A percentile compares a stretch with the other conserved stretches of the same genome.
Conservation (phyloP, 2,113 vertebrate genomes). For the Polypterus bichir region DNA sequence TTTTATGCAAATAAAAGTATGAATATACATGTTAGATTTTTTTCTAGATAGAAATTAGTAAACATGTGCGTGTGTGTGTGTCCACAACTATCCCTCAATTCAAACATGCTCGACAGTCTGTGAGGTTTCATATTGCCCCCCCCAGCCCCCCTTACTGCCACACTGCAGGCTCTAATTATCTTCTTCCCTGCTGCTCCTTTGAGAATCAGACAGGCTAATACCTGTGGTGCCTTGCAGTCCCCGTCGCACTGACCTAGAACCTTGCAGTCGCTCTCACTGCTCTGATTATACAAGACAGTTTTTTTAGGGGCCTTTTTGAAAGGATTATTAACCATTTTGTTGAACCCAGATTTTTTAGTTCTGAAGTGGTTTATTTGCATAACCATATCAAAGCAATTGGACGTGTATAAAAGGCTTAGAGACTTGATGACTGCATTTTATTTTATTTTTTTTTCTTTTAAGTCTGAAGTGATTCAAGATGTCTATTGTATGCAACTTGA, state of each 20-base stretch:
- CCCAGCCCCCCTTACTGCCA: conserved; percentile 2
- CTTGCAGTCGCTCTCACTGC: background rate
- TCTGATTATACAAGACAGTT: conserved; percentile 1
- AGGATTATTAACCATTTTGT: conserved; percentile 5
- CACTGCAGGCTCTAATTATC: conserved; percentile 17
- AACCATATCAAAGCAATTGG: background rate
- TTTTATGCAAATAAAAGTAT: no score
- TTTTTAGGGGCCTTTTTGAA: background rate
- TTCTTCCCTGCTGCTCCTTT: conserved; percentile 15
- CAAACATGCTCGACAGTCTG: background rate
- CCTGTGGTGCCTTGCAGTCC: conserved; percentile 12
- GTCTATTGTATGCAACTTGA: background rate
- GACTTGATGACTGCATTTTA: background rate
- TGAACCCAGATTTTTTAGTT: background rate
- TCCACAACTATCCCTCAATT: background rate
- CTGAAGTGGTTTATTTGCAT: conserved; percentile 1
- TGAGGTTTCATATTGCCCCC: background rate
- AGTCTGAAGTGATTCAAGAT: conserved; percentile 5
- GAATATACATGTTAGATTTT: no score
- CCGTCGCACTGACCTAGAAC: conserved; percentile 15
- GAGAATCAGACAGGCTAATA: conserved; percentile 15
- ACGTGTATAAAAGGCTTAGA: conserved; percentile 1
- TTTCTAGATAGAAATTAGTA: background rate
- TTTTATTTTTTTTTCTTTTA: background rate
- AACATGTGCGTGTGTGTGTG: background rate